Percentiles rank a stretch among this genome's conserved stretches.
phyloP scores from a whole-genome alignment of 1,140 invertebrate genomes.

The Zaprionus inermis region DNA sequence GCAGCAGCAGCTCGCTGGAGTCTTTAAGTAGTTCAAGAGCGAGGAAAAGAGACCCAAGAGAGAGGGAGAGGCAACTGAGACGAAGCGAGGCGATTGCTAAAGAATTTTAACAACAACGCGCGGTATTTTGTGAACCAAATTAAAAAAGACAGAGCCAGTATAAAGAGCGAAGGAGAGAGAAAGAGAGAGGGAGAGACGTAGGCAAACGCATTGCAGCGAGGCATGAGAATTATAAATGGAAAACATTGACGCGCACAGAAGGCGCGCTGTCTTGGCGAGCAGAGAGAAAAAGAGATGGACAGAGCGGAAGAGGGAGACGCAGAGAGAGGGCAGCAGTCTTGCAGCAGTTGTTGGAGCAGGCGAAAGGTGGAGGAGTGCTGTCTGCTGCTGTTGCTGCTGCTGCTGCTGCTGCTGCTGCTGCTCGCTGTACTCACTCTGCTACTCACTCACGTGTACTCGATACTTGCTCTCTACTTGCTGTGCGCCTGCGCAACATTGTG shows the following conservation, averaged over 20 bases:
- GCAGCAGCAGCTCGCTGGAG: constrained; percentile 32
- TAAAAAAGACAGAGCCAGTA: constrained; percentile 70
- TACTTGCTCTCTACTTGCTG: constrained; percentile 20
- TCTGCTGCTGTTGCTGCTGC: neutral
- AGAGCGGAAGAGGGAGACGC: constrained; percentile 12
- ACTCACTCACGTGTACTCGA: constrained; percentile 30
- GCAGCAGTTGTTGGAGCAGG: constrained; percentile 18
- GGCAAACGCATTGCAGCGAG: constrained; percentile 65
- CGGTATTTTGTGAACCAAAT: constrained; percentile 82
- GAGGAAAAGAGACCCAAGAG: constrained; percentile 3
- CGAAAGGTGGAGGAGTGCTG: constrained; percentile 29
- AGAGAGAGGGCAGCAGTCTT: constrained; percentile 15
- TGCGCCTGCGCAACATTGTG: constrained; percentile 79
- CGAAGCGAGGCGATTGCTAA: constrained; percentile 61
- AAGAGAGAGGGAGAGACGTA: neutral
- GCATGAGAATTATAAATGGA: constrained; percentile 81
- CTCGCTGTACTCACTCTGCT: constrained; percentile 13
- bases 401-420: neutral
- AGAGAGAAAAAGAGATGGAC: constrained; percentile 10
- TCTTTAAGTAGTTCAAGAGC: constrained; percentile 29
- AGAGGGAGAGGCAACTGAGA: constrained; percentile 29
- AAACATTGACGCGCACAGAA: constrained; percentile 59
- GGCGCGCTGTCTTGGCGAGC: neutral
- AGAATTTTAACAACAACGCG: constrained; percentile 80
- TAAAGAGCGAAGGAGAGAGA: constrained; percentile 20